phyloP scores from a whole-genome alignment of 2,113 vertebrate species.

The Microtus oregoni region DNA sequence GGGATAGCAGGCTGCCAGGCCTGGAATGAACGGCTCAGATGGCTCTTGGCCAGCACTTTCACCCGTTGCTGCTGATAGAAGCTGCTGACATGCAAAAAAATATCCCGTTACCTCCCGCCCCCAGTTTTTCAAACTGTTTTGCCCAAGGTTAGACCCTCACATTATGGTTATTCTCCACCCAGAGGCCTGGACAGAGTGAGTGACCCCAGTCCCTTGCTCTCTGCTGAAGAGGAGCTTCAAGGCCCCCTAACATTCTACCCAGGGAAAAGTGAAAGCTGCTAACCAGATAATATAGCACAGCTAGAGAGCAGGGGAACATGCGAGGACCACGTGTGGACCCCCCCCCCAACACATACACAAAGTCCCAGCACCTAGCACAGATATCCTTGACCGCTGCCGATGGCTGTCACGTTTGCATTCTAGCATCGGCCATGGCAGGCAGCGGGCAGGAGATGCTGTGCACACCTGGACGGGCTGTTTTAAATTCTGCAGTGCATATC shows the following conservation, averaged over 20 bases:
- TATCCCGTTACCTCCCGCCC: rapidly evolving
- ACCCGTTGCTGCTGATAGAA: rapidly evolving
- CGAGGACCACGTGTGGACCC: no score
- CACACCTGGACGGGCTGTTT: rapidly evolving
- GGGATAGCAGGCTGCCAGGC: no score
- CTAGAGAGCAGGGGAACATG: not conserved
- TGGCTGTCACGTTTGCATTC: rapidly evolving
- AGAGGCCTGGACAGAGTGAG: not conserved
- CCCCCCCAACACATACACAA: not conserved
- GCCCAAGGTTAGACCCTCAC: rapidly evolving
- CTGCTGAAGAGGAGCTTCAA: not conserved
- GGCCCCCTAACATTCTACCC: rapidly evolving
- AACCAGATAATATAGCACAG: not conserved
- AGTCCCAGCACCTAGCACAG: not conserved
- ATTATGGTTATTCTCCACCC: no score
- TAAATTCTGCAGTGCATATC: not conserved
- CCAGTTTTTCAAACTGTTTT: no score
- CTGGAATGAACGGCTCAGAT: rapidly evolving
- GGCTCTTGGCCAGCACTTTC: not conserved
- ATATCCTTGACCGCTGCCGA: rapidly evolving
- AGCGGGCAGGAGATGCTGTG: rapidly evolving
- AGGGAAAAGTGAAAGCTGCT: not conserved
- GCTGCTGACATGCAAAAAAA: not conserved
- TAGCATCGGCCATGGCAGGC: rapidly evolving
- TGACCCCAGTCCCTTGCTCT: rapidly evolving